A percentile compares a stretch with the other conserved stretches of the same genome.
Evolutionary conservation across 1,140 invertebrate species (phyloP).

Genomic region (Campoletis sonorensis): DNA sequence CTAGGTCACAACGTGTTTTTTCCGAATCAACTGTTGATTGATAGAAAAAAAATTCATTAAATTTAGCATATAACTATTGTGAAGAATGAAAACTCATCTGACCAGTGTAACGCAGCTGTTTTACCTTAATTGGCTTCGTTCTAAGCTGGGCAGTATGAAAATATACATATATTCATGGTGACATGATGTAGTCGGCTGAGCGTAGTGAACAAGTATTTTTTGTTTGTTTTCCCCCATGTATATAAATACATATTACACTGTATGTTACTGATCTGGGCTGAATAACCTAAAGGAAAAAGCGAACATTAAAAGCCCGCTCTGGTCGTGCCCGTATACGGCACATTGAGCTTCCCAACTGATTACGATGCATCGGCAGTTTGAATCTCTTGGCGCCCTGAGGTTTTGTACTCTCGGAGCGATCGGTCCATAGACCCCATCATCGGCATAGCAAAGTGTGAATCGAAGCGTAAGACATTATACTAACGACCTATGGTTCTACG

Average conservation of each 20-base stretch:
- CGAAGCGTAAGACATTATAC: slow-evolving; percentile 15
- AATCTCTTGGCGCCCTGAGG: neutral
- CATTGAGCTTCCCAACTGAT: slow-evolving; percentile 1
- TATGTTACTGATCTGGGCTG: neutral
- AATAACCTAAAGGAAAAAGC: neutral
- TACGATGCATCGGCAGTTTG: slow-evolving; percentile 24
- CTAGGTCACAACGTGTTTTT: no score
- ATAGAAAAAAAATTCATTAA: no score
- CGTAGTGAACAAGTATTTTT: no score
- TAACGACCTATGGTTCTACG: neutral
- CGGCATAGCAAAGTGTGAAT: neutral
- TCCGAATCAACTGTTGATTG: no score
- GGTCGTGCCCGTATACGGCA: neutral
- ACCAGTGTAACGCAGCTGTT: no score
- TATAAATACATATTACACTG: neutral
- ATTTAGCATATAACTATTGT: no score
- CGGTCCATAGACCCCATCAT: neutral
- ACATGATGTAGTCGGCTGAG: no score
- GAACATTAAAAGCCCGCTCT: slow-evolving; percentile 3
- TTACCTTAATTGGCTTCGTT: no score
- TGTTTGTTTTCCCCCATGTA: no score
- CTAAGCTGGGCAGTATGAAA: no score
- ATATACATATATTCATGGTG: no score
- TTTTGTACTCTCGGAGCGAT: neutral
- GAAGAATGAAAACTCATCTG: no score